Conservation (phyloP, 1,140 invertebrate genomes). For the Penaeus chinensis region DNA sequence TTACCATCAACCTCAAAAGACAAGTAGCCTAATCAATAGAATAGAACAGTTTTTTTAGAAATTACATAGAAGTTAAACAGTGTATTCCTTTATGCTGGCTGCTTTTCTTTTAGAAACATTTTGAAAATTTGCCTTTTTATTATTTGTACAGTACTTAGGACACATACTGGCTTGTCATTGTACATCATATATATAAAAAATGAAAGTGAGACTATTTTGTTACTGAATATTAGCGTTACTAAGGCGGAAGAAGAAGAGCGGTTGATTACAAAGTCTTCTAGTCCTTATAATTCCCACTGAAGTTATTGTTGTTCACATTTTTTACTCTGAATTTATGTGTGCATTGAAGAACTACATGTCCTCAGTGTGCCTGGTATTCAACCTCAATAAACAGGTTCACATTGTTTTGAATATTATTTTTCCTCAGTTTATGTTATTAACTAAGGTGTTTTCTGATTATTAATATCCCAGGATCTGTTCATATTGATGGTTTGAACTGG, state of each 20-base stretch:
- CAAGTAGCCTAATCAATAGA: too few species aligned
- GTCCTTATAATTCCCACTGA: slow-evolving; percentile 61
- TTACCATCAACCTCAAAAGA: neutral
- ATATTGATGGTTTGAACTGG: too few species aligned
- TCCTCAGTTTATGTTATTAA: neutral
- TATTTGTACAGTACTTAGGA: neutral
- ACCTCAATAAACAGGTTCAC: slow-evolving; percentile 61
- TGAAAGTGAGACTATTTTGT: slow-evolving; percentile 59
- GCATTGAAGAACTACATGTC: slow-evolving; percentile 52
- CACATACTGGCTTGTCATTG: slow-evolving; percentile 34
- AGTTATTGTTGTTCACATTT: slow-evolving; percentile 62
- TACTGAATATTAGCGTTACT: slow-evolving; percentile 59
- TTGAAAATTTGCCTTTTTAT: slow-evolving; percentile 29
- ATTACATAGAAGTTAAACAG: too few species aligned
- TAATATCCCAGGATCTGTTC: too few species aligned
- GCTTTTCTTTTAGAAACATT: neutral
- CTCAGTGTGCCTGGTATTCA: slow-evolving; percentile 54
- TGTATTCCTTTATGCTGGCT: too few species aligned
- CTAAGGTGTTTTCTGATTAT: neutral
- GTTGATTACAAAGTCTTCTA: slow-evolving; percentile 60
- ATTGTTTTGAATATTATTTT: neutral
- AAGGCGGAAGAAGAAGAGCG: slow-evolving; percentile 56
- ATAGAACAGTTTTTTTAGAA: too few species aligned
- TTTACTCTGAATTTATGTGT: slow-evolving; percentile 60
- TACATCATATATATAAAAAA: slow-evolving; percentile 57